Percentiles rank a stretch among this genome's conserved stretches.
Evolutionary conservation across 2,888 invertebrate genomes (phyloP).

Genomic region (Drosophila conformis): DNA sequence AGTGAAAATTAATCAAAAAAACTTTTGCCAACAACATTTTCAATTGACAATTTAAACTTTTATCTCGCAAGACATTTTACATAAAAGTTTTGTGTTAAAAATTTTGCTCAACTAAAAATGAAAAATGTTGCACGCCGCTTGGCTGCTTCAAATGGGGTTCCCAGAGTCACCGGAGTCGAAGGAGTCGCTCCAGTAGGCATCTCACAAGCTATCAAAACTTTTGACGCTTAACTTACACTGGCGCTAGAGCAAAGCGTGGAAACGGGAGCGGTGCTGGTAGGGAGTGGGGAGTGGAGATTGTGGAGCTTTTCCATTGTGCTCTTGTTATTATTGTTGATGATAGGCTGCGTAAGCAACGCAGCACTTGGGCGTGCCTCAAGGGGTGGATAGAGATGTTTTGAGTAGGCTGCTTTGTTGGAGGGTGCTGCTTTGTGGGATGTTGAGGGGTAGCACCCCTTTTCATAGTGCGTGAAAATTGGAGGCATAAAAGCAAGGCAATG

Average conservation of each 20-base stretch:
- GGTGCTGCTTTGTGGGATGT: background rate
- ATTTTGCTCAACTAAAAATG: slow-evolving; percentile 75
- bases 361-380: slow-evolving; percentile 31
- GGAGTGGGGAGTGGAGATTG: background rate
- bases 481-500: slow-evolving; percentile 47
- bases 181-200: slow-evolving; percentile 65
- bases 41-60: slow-evolving; percentile 84
- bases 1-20: slow-evolving; percentile 83
- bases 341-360: slow-evolving; percentile 60
- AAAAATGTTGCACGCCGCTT: slow-evolving; percentile 55
- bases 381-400: slow-evolving; percentile 29
- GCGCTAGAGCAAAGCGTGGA: slow-evolving; percentile 31
- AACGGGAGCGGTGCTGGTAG: background rate
- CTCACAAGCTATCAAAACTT: slow-evolving; percentile 79
- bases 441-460: slow-evolving; percentile 44
- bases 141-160: slow-evolving; percentile 16
- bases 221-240: slow-evolving; percentile 70
- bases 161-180: slow-evolving; percentile 10
- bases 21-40: slow-evolving; percentile 84
- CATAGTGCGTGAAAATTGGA: slow-evolving; percentile 35
- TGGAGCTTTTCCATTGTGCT: slow-evolving; percentile 47
- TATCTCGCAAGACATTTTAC: slow-evolving; percentile 81
- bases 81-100: slow-evolving; percentile 80
- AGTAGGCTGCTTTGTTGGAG: slow-evolving; percentile 7
- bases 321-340: slow-evolving; percentile 52